Evolutionary conservation across 2,797 vertebrate genomes (phyloP).

Genomic region (Taeniopygia guttata): DNA sequence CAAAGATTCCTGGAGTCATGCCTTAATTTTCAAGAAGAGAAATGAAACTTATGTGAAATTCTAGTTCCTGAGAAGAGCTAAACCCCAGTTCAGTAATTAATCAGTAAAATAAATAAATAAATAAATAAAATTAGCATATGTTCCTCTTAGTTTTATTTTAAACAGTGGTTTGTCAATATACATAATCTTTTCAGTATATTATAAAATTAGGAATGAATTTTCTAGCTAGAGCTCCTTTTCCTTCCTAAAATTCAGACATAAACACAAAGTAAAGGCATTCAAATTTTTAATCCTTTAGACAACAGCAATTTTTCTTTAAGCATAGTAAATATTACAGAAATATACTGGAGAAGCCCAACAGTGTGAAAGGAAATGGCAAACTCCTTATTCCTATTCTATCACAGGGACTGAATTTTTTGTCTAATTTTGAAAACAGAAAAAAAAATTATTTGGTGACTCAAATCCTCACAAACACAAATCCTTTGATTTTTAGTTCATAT

Average conservation of each 20-base stretch:
- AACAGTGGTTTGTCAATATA: not conserved
- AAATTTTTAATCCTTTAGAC: not conserved
- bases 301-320: not conserved
- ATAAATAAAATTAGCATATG: not conserved
- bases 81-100: not conserved
- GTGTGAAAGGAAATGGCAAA: not conserved
- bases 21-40: not conserved
- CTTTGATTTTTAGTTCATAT: not conserved
- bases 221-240: not conserved
- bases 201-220: not conserved
- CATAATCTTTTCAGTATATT: not conserved
- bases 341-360: not conserved
- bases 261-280: not conserved
- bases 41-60: not conserved
- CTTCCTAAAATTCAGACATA: not conserved
- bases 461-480: not conserved
- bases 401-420: not conserved
- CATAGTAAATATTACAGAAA: not conserved
- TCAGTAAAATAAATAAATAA: conserved; percentile 26
- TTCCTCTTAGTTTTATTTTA: not conserved
- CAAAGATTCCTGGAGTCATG: not conserved
- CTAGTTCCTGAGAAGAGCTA: not conserved
- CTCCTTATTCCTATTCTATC: not conserved
- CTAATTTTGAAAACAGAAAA: not conserved
- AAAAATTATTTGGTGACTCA: not conserved